Evolutionary conservation across 2,888 invertebrate genomes (phyloP).

Genomic region (Acleris laterana): DNA sequence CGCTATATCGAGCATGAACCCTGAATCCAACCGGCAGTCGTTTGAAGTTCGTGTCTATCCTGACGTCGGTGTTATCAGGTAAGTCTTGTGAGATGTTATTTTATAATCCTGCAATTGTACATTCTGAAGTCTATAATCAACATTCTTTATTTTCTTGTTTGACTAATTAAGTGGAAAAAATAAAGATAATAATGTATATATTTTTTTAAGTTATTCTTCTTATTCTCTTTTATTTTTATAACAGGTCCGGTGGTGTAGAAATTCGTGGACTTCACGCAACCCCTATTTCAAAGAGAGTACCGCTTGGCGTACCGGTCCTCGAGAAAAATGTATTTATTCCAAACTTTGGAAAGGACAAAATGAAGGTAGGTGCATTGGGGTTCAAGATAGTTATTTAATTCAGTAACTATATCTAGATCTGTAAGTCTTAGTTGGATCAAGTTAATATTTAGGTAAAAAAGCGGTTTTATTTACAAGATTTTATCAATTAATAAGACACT

Average conservation of each 20-base stretch:
- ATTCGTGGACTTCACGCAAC: constrained; percentile 90
- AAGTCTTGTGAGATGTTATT: constrained; percentile 21
- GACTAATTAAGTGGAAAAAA: too few relatives aligned
- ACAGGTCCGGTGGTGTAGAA: constrained; percentile 90
- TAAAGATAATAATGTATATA: too few relatives aligned
- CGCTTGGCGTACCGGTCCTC: constrained; percentile 89
- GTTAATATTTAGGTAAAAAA: too few relatives aligned
- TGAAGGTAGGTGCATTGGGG: constrained; percentile 56
- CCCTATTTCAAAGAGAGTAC: constrained; percentile 87
- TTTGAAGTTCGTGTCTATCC: constrained; percentile 77
- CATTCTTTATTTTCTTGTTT: too few relatives aligned
- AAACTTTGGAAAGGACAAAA: constrained; percentile 76
- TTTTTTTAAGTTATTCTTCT: constrained; percentile 8
- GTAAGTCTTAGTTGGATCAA: too few relatives aligned
- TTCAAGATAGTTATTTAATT: too few relatives aligned
- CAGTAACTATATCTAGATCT: too few relatives aligned
- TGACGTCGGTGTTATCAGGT: constrained; percentile 81
- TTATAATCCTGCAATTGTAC: too few relatives aligned
- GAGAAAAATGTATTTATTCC: constrained; percentile 91
- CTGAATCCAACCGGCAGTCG: constrained; percentile 70
- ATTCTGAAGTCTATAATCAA: too few relatives aligned
- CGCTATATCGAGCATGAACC: constrained; percentile 75
- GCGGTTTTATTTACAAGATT: too few relatives aligned
- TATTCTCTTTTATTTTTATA: constrained; percentile 44
- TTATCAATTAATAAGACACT: too few relatives aligned